A percentile compares a stretch with the other conserved stretches of the same genome.
phyloP scores from a whole-genome alignment of 2,888 invertebrate species.

The Dascillus cervinus region DNA sequence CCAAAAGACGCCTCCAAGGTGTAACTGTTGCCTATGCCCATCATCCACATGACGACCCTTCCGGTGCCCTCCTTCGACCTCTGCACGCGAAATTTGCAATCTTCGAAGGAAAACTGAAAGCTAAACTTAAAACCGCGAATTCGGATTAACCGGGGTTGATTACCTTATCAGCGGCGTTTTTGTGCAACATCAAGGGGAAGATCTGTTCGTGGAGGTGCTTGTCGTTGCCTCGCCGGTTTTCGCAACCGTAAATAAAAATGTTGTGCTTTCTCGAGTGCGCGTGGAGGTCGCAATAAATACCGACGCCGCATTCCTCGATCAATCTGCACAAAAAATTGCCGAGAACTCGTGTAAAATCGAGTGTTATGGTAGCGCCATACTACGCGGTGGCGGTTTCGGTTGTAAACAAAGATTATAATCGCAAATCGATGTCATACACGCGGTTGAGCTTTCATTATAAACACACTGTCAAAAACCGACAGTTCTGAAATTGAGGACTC shows the following conservation, averaged over 20 bases:
- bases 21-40: constrained; percentile 90
- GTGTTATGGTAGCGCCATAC: not conserved
- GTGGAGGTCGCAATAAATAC: constrained; percentile 88
- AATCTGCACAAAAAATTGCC: constrained; percentile 47
- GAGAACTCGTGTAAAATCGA: not conserved
- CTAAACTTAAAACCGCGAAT: not conserved
- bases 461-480: too few species aligned
- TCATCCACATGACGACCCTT: constrained; percentile 89
- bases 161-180: constrained; percentile 85
- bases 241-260: constrained; percentile 94
- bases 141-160: constrained; percentile 1
- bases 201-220: constrained; percentile 83
- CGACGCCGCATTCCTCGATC: constrained; percentile 83
- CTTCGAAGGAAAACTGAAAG: constrained; percentile 82
- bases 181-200: constrained; percentile 89
- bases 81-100: constrained; percentile 89
- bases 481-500: too few species aligned
- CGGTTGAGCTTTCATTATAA: too few species aligned
- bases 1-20: constrained; percentile 94
- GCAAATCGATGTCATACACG: too few species aligned
- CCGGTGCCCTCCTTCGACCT: constrained; percentile 93
- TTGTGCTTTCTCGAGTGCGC: constrained; percentile 94
- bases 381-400: too few species aligned
- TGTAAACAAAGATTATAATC: too few species aligned
- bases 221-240: constrained; percentile 70